These are phyloP conservation scores for Scophthalmus maximus DNA, from an alignment of 2,113 vertebrate species.

Conservation along the genomic window DNA sequence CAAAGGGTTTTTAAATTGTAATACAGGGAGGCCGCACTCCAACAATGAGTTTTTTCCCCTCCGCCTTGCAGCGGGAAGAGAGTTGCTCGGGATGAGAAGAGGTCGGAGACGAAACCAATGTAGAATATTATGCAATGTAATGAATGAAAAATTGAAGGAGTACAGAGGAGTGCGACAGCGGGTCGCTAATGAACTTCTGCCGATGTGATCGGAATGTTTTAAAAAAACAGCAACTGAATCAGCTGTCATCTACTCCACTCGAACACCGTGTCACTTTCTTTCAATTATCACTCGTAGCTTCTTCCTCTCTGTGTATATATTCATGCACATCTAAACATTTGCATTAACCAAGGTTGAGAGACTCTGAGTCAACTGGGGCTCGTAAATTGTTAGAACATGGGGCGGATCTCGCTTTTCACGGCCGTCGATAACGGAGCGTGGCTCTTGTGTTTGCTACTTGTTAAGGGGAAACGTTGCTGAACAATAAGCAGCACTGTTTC, in stretches of 20 bases:
- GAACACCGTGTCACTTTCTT: conserved; percentile 33
- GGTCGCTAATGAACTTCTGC: conserved; percentile 67
- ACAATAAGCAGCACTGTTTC: conserved; percentile 56
- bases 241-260: conserved; percentile 32
- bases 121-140: conserved; percentile 77
- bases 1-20: conserved; percentile 79
- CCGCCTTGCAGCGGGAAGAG: conserved; percentile 49
- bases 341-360: conserved; percentile 1
- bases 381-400: not conserved
- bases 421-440: not conserved
- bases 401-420: not conserved
- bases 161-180: conserved; percentile 63
- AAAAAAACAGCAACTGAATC: conserved; percentile 29
- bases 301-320: conserved; percentile 38
- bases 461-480: no score
- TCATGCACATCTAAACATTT: conserved; percentile 27
- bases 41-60: conserved; percentile 78
- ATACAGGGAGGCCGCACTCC: conserved; percentile 67
- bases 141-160: conserved; percentile 75
- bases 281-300: conserved; percentile 38
- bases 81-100: conserved; percentile 64
- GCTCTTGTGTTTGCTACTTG: no score
- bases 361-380: not conserved
- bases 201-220: conserved; percentile 63
- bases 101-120: conserved; percentile 74